Percentiles rank a stretch among this genome's conserved stretches.
phyloP scores from a whole-genome alignment of 2,797 vertebrate genomes.

The Hipposideros larvatus region DNA sequence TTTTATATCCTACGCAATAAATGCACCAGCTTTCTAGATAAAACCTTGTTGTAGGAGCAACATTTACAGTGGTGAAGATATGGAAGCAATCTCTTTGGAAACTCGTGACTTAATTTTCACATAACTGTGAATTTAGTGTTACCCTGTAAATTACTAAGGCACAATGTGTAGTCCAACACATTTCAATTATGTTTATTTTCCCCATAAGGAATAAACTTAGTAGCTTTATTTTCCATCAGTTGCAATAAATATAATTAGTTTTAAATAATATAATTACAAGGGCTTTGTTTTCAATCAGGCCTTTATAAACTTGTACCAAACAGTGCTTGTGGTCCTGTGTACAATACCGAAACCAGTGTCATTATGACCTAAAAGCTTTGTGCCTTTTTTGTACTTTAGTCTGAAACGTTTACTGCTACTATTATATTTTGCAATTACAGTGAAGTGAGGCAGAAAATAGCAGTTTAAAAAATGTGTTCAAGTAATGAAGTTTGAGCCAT shows the following conservation, averaged over 20 bases:
- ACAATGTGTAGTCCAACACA: conserved; percentile 27
- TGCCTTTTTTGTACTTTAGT: conserved; percentile 84
- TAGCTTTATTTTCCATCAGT: conserved; percentile 56
- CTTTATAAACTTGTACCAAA: conserved; percentile 50
- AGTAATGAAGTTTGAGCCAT: conserved; percentile 89
- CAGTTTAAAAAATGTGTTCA: conserved; percentile 89
- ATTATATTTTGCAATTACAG: conserved; percentile 92
- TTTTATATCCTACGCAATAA: background rate
- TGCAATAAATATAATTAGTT: conserved; percentile 73
- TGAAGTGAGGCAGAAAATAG: conserved; percentile 95
- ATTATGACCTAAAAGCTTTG: conserved; percentile 83
- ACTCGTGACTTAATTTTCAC: conserved; percentile 51
- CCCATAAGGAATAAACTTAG: conserved; percentile 28
- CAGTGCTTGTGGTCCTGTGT: conserved; percentile 75
- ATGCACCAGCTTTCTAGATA: background rate
- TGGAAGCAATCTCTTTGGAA: background rate
- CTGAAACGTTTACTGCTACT: conserved; percentile 83
- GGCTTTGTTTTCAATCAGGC: conserved; percentile 54
- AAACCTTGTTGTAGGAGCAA: background rate
- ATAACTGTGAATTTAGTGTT: background rate
- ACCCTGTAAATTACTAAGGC: conserved; percentile 6
- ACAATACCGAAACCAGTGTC: conserved; percentile 80
- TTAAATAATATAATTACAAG: conserved; percentile 73
- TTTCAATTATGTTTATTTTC: conserved; percentile 27
- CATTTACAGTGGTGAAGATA: background rate